phyloP scores from a whole-genome alignment of 2,888 invertebrate species.

The Endomychus coccineus region DNA sequence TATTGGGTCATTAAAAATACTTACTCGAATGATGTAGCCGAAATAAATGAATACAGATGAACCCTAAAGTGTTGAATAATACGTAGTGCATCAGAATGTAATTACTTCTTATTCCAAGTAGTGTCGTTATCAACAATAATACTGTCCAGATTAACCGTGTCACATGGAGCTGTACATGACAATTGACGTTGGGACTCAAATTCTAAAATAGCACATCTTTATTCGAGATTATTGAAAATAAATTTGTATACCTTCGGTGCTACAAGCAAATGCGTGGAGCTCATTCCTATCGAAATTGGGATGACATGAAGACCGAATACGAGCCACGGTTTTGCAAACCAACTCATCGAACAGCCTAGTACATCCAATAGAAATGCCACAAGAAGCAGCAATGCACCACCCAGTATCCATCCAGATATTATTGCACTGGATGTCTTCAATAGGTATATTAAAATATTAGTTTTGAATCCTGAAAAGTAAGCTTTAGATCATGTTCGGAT shows the following conservation, averaged over 20 bases:
- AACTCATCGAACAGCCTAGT: constrained; percentile 31
- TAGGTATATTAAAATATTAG: constrained; percentile 9
- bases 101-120: constrained; percentile 33
- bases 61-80: constrained; percentile 34
- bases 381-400: constrained; percentile 18
- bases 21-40: constrained; percentile 31
- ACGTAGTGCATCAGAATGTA: constrained; percentile 36
- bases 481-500: too few species aligned
- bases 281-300: constrained; percentile 25
- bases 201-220: constrained; percentile 27
- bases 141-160: constrained; percentile 37
- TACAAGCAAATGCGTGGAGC: constrained; percentile 11
- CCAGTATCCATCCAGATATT: constrained; percentile 28
- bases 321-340: constrained; percentile 33
- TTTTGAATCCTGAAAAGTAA: constrained; percentile 8
- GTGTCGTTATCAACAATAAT: constrained; percentile 32
- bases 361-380: constrained; percentile 25
- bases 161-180: constrained; percentile 33
- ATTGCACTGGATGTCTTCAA: constrained; percentile 7
- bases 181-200: constrained; percentile 28
- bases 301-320: constrained; percentile 29
- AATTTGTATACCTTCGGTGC: too few species aligned
- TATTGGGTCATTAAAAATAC: too few species aligned
- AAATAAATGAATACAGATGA: constrained; percentile 28
- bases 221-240: too few species aligned